Base-by-base conservation (phyloP, 2,888 invertebrate species). In the Stenotaenia linearis region DNA sequence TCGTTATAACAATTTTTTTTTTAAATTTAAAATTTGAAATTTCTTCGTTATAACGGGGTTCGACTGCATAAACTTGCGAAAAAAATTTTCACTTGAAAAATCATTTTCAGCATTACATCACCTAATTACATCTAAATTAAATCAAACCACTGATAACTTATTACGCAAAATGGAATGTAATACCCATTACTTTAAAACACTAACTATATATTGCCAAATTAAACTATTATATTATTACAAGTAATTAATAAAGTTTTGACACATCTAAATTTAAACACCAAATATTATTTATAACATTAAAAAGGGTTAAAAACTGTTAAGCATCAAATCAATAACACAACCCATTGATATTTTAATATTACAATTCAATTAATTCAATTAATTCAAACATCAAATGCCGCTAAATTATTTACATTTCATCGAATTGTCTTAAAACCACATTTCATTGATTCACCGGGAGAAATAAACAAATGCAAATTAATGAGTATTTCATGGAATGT, bases 401-500 rank as follows among this genome's bases (percentile, higher is more conserved):
- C 21, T 23, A 4, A 3, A 21, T 18, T 9, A 10, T 56, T 21
- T 0, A 56, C 18, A 56, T 21, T 23, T 56, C n/a, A n/a, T 50
- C n/a, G n/a, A 18, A 7, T 50, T 50, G n/a, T 50, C 50, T 50
- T 21, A 50, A n/a, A 50, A 18, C 18, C n/a, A 50, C 21, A 6
- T 18, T 50, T 7, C 56, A 21, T n/a, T n/a, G n/a, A n/a, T n/a
- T n/a, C n/a, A n/a, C n/a, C n/a, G n/a, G n/a, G n/a, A 50, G 12
- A n/a, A 18, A 50, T n/a, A 15, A 21, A 18, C n/a, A 56, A 5
- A 23, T 5, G 21, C n/a, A 56, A 56, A 56, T 18, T 9, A 56
- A 56, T 56, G 56, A 56, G 56, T 56, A 56, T 56, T 56, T 56
- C n/a, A 56, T 56, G 56, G 56, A 56, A 56, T 56, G 56, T 21